Conservation (phyloP, 2,113 vertebrate genomes). For the Muntiacus muntjak region DNA sequence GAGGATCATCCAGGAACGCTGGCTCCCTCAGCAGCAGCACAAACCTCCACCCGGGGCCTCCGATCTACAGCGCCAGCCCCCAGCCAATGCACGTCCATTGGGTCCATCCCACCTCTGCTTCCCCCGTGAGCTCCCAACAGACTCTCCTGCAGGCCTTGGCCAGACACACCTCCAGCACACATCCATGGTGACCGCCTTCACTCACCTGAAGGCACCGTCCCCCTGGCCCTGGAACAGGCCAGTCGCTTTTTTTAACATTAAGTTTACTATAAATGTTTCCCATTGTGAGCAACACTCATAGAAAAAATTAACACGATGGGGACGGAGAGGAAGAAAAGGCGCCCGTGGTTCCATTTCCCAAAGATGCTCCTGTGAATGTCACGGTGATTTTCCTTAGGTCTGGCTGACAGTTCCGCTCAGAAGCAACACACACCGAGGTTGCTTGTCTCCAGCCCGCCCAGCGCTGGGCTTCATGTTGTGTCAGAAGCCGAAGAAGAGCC, state of each 20-base stretch:
- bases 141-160: neutral
- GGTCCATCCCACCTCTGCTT: neutral
- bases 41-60: neutral
- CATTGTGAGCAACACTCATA: neutral
- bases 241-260: neutral
- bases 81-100: rapidly evolving
- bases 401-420: neutral
- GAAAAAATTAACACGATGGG: neutral
- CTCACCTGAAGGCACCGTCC: neutral
- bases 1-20: neutral
- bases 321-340: neutral
- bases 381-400: neutral
- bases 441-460: neutral
- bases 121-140: neutral
- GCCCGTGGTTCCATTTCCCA: neutral
- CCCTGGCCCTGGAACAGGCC: neutral
- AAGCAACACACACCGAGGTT: neutral
- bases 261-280: neutral
- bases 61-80: rapidly evolving
- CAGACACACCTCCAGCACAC: neutral
- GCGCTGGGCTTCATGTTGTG: rapidly evolving
- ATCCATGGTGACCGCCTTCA: neutral
- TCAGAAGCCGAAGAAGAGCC: neutral
- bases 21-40: neutral
- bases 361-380: neutral